phyloP scores from a whole-genome alignment of 1,140 invertebrate genomes.

The Ectropis grisescens region DNA sequence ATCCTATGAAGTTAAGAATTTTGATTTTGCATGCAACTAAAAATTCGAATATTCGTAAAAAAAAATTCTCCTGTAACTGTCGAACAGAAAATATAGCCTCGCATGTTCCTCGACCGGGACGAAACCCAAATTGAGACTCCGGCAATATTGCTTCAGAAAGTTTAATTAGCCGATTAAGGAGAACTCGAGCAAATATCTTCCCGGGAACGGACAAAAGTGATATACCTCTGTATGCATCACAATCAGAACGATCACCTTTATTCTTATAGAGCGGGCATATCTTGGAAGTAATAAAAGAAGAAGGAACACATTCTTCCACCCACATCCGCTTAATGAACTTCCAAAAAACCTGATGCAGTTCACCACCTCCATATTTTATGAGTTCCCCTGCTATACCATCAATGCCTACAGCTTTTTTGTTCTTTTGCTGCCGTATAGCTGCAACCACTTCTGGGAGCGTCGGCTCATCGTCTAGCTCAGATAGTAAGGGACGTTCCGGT shows the following conservation, averaged over 20 bases:
- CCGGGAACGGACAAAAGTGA: conserved; percentile 17
- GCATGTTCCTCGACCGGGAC: conserved; percentile 15
- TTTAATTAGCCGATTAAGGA: conserved; percentile 13
- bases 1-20: too few relatives aligned
- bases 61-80: conserved; percentile 21
- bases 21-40: too few relatives aligned
- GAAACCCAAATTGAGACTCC: conserved; percentile 18
- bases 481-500: neutral
- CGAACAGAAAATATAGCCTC: conserved; percentile 15
- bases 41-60: too few relatives aligned
- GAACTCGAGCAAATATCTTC: conserved; percentile 19
- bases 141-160: conserved; percentile 16
- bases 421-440: conserved; percentile 12
- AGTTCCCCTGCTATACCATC: conserved; percentile 12
- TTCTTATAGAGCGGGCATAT: conserved; percentile 17
- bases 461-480: conserved; percentile 7
- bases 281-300: conserved; percentile 11
- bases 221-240: conserved; percentile 17
- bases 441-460: conserved; percentile 2
- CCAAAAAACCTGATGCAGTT: conserved; percentile 11
- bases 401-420: conserved; percentile 14
- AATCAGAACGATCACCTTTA: conserved; percentile 16
- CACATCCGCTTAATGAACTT: conserved; percentile 14
- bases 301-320: conserved; percentile 9
- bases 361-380: conserved; percentile 13